phyloP scores from a whole-genome alignment of 2,888 invertebrate species.

The Sminthurinus aureus region DNA sequence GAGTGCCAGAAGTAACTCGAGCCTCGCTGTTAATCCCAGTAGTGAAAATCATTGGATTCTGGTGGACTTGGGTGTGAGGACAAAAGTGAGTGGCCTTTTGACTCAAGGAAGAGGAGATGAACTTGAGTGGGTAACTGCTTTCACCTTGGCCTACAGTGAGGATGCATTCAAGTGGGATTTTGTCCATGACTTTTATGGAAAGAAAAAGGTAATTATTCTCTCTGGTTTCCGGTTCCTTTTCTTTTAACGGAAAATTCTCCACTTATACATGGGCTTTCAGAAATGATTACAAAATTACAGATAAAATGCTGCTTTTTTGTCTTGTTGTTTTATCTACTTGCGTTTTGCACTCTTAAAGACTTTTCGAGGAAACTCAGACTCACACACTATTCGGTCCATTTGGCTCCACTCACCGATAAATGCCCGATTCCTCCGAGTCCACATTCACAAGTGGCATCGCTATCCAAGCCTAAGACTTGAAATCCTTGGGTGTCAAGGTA shows the following conservation, averaged over 20 bases:
- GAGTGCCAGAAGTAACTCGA: neutral
- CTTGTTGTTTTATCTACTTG: constrained; percentile 14
- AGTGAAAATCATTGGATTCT: constrained; percentile 67
- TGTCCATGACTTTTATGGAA: constrained; percentile 65
- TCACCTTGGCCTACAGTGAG: constrained; percentile 65
- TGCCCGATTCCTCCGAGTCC: constrained; percentile 66
- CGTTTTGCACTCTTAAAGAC: constrained; percentile 61
- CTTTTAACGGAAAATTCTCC: too few species aligned
- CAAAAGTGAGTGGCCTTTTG: constrained; percentile 62
- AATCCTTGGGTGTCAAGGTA: constrained; percentile 67
- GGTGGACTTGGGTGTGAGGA: constrained; percentile 66
- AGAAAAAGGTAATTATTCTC: constrained; percentile 66
- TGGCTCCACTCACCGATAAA: constrained; percentile 65
- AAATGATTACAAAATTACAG: too few species aligned
- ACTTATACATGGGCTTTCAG: too few species aligned
- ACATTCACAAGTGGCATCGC: constrained; percentile 65
- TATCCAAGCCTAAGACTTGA: constrained; percentile 67
- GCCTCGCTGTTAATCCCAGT: constrained; percentile 44
- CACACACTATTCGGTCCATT: constrained; percentile 64
- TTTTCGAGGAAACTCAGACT: constrained; percentile 66
- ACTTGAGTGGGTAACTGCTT: constrained; percentile 66
- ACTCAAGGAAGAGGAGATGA: constrained; percentile 65
- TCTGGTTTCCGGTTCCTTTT: too few species aligned
- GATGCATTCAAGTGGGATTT: constrained; percentile 67
- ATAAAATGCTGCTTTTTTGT: neutral